Base-by-base conservation (phyloP, 2,888 invertebrate genomes). In the Meteorus colon region DNA sequence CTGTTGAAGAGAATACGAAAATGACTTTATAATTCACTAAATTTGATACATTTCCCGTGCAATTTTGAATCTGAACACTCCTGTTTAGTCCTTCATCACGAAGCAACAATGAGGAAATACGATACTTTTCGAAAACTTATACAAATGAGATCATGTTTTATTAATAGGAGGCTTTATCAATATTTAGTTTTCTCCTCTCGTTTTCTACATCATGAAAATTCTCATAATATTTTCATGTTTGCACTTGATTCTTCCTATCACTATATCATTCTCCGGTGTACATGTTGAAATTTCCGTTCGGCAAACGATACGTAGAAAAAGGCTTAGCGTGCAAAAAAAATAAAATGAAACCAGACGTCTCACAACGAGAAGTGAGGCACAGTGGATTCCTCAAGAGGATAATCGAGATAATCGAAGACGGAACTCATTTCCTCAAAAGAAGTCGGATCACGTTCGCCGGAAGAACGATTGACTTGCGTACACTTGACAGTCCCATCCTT, bases 401-500 rank as follows among this genome's bases (percentile, higher is more conserved):
- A 75, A 75, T 75, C 66, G 71, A 71, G 66, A 75, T 75, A 75
- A 75, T 75, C 71, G 75, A 75, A 65, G 66, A 70, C 65, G 70
- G 70, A 70, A 75, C 75, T 72, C 51, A 72, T 72, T 72, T 72
- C 63, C 72, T 72, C 48, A 74, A 66, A 69, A 72, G 69, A 77
- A 79, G 77, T 79, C 78, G 73, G 77, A 80, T 80, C 80, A 79
- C 79, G 80, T 80, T 75, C 76, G 48, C 31, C 67, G 66, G 71
- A 70, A 69, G 73, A 31, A 76, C 77, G 69, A 80, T 79, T 63
- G 80, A 79, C 77, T 76, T 66, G 62, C 75, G 68, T 51, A n/a
- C 62, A 69, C 77, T 78, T 76, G 80, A 80, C 75, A 79, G 74
- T 68, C 75, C 74, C 79, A 77, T 78, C 75, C 76, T 75, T 55